Evolutionary conservation across 2,113 vertebrate species (phyloP), one percentile per base, ranked within the genome.

Genomic region (Galbula dea): DNA sequence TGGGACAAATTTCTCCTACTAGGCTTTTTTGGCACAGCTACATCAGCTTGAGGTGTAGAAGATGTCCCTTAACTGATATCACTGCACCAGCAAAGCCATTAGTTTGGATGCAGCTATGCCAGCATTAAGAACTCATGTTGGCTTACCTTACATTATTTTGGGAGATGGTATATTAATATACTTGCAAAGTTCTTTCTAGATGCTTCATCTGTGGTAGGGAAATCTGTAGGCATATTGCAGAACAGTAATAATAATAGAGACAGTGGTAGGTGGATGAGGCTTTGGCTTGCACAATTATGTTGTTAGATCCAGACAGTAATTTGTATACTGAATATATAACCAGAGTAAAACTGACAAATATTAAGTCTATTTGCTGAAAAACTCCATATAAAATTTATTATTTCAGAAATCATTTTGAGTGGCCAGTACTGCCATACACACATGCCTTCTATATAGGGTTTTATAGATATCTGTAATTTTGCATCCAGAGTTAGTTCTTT

Each of bases 201-300:
- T 89, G 77, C 66, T 90, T 87, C 30, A 48, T 34, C 68, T 78
- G 37, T 81, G 65, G 36, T 88, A 83, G 68, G 51, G 52, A 94
- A 92, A 86, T 86, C 51, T 93, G 91, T 88, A 73, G 63, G 46
- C 75, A 52, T 90, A 74, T 75, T 95, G 83, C 65, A 75, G 86
- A 95, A 55, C 43, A 92, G 65, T 39, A 90, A 71, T 78, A 90
- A 71, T 92, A 88, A 90, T 29, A 78, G 61, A 81, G 55, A 49
- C 39, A 89, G 91, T 43, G 51, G 34, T 88, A 84, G 57, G 34
- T 86, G 43, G 43, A 71, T 71, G 32, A 81, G 32, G 39, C 52
- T 71, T 92, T 84, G 73, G 29, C 57, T 74, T 75, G 41, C 39
- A 19, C 58, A 12, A 74, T 36, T 78, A 37, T 67, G 51, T 66